Base-by-base conservation (phyloP, 1,140 invertebrate species). In the Drosophila sechellia region DNA sequence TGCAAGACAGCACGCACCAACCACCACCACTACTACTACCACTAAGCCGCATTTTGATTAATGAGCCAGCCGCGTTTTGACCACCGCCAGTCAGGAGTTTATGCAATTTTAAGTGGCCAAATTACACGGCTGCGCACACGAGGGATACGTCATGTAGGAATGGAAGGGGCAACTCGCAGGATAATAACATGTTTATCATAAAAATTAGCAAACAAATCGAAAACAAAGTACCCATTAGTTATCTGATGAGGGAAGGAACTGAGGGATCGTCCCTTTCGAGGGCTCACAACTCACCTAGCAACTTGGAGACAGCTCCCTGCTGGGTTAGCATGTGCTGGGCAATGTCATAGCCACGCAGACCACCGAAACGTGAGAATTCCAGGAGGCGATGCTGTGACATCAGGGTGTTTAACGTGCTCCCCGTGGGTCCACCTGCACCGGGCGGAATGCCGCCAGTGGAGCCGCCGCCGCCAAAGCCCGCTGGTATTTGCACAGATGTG, bases 231-330 rank as follows among this genome's bases (percentile, higher is more conserved):
- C 46, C 74, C 71, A 65, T 63, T 70, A 63, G 77, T 71, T 76
- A 77, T 76, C 71, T 56, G 64, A 42, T 61, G 37, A 15, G 40
- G 42, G 15, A 15, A 45, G 39, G 15, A 52, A 20, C 31, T 27
- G 13, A 43, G 20, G 15, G 31, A 17, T 46, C 22, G 5, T 11
- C 12, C 11, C 11, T n/a, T 31, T 4, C 12, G 0, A 10, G 2
- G 4, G 11, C 34, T 52, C 11, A 55, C 27, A 31, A 94, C 95
- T 96, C 93, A 96, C 96, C 96, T 80, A 97, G 93, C 86, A 98
- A 94, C 93, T 98, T 98, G 74, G 96, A 97, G 79, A 98, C 97
- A 92, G 97, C 97, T 64, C 97, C 97, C 93, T 98, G 97, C 90
- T 97, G 97, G 3, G 96, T 96, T 37, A 97, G 94, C 92, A 98